phyloP scores from a whole-genome alignment of 2,888 invertebrate species.

The Osmoderma eremita region DNA sequence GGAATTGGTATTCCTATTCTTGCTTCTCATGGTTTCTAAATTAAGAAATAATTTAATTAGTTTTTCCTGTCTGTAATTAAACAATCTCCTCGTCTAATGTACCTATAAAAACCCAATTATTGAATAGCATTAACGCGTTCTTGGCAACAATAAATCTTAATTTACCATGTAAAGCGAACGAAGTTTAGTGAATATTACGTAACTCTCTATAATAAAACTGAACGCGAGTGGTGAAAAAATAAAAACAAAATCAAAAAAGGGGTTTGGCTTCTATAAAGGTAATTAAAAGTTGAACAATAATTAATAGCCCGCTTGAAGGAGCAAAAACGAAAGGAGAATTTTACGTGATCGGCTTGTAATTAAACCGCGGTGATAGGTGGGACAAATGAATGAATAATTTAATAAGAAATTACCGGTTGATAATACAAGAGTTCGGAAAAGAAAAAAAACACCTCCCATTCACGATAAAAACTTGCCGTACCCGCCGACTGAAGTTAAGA shows the following conservation, averaged over 20 bases:
- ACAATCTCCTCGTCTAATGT: background rate
- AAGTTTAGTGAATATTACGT: constrained; percentile 12
- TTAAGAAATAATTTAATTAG: background rate
- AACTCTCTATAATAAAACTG: background rate
- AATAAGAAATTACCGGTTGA: constrained; percentile 30
- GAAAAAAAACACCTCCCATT: constrained; percentile 26
- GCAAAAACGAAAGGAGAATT: constrained; percentile 9
- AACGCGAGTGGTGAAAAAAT: constrained; percentile 18
- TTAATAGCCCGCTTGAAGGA: constrained; percentile 13
- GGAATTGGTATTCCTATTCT: background rate
- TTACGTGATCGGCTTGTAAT: constrained; percentile 24
- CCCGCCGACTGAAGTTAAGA: constrained; percentile 4
- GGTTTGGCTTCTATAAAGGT: constrained; percentile 29
- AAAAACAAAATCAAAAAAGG: constrained; percentile 32
- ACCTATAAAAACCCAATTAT: constrained; percentile 24
- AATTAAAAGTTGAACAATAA: constrained; percentile 33
- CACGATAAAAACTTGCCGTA: constrained; percentile 21
- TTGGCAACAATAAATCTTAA: constrained; percentile 15
- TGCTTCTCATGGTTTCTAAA: background rate
- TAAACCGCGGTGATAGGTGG: constrained; percentile 23
- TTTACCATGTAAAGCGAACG: constrained; percentile 20
- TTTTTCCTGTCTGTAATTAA: constrained; percentile 7
- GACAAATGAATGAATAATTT: constrained; percentile 38
- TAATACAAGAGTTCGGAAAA: background rate
- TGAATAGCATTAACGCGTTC: constrained; percentile 8